These are phyloP conservation scores for Albula glossodonta DNA, from an alignment of 2,113 vertebrate genomes.

Conservation along the genomic window DNA sequence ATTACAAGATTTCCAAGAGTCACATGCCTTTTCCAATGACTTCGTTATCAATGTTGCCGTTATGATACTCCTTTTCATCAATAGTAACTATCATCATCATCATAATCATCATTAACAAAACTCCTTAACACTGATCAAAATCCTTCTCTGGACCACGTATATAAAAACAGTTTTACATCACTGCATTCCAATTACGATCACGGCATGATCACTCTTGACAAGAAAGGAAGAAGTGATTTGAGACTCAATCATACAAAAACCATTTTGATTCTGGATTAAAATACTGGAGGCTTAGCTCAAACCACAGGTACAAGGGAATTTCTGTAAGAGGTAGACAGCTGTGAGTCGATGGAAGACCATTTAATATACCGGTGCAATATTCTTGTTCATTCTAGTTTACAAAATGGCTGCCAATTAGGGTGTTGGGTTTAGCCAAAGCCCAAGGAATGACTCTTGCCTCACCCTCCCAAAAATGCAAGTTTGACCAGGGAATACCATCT, in stretches of 20 bases:
- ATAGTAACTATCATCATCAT: background rate
- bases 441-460: background rate
- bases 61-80: background rate
- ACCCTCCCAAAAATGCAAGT: background rate
- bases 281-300: background rate
- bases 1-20: background rate
- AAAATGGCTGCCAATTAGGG: background rate
- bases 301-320: background rate
- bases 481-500: background rate
- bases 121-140: conserved; percentile 2
- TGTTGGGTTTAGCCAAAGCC: background rate
- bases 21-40: background rate
- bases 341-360: background rate
- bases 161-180: background rate
- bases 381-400: background rate
- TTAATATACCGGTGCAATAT: background rate
- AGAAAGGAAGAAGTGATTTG: background rate
- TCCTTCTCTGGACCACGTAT: background rate
- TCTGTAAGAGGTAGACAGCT: background rate
- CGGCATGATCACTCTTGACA: background rate
- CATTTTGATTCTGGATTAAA: background rate
- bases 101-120: background rate
- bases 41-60: background rate
- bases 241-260: background rate
- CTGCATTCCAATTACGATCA: background rate